Evolutionary conservation across 2,888 invertebrate genomes (phyloP).

Genomic region (Rosalia funebris): DNA sequence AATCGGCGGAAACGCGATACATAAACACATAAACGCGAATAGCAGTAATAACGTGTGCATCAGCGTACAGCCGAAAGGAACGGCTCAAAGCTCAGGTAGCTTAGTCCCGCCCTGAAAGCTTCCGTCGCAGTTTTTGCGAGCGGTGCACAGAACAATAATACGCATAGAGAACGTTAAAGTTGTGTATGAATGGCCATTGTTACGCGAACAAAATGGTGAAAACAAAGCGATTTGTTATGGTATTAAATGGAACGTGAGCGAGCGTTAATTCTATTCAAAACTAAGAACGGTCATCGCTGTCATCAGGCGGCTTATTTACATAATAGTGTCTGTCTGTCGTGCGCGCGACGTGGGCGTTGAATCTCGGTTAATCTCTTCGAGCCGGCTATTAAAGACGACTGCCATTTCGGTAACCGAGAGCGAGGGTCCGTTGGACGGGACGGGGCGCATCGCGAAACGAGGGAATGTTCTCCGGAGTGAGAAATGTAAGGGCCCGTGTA

Average conservation of each 20-base stretch:
- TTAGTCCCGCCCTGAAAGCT: neutral
- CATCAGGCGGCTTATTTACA: slow-evolving; percentile 15
- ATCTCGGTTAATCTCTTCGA: slow-evolving; percentile 6
- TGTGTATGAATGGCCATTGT: slow-evolving; percentile 21
- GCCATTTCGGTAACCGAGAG: neutral
- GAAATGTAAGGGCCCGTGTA: neutral
- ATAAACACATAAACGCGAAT: no score
- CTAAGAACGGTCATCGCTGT: slow-evolving; percentile 7
- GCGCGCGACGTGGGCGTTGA: neutral
- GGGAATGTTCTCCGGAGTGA: neutral
- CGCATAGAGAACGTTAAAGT: slow-evolving; percentile 11
- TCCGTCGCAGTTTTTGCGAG: slow-evolving; percentile 5
- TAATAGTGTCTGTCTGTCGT: slow-evolving; percentile 15
- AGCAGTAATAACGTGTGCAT: no score
- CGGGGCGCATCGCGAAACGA: neutral
- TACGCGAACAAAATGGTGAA: slow-evolving; percentile 10
- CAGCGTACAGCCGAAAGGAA: neutral
- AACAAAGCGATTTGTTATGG: slow-evolving; percentile 18
- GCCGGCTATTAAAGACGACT: neutral
- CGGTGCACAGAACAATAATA: slow-evolving; percentile 7
- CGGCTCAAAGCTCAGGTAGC: neutral
- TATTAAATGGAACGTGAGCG: slow-evolving; percentile 3
- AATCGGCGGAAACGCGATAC: no score
- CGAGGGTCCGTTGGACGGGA: neutral
- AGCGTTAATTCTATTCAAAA: slow-evolving; percentile 12